phyloP scores from a whole-genome alignment of 2,888 invertebrate species.

The Pheosia gnoma region DNA sequence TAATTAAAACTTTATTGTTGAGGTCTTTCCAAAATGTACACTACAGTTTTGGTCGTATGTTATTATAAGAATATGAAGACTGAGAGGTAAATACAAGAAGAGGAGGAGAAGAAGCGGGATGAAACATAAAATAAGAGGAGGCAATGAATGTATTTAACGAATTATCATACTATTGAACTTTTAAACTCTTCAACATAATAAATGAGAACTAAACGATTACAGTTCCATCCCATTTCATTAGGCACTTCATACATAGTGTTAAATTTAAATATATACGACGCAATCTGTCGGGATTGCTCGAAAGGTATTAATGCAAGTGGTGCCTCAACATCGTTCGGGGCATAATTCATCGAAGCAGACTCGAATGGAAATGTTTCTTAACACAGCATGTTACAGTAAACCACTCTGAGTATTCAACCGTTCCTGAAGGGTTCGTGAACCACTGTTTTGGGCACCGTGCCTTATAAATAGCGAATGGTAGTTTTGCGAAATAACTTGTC shows the following conservation, averaged over 20 bases:
- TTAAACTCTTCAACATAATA: no score
- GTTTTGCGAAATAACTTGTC: no score
- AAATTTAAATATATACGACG: neutral
- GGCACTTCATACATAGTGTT: neutral
- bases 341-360: neutral
- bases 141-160: no score
- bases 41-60: no score
- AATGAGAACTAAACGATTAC: no score
- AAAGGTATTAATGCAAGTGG: conserved; percentile 1
- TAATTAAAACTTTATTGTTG: no score
- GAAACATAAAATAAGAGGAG: no score
- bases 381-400: neutral
- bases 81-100: no score
- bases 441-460: neutral
- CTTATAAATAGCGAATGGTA: neutral
- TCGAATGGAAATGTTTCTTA: neutral
- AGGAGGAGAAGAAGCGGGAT: no score
- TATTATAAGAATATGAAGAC: no score
- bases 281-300: neutral
- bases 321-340: neutral
- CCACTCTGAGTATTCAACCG: neutral
- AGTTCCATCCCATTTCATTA: neutral
- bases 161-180: no score
- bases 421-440: neutral
- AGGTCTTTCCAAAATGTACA: no score